These are phyloP conservation scores for Channallabes apus DNA, from an alignment of 2,797 vertebrate genomes.

Conservation along the genomic window DNA sequence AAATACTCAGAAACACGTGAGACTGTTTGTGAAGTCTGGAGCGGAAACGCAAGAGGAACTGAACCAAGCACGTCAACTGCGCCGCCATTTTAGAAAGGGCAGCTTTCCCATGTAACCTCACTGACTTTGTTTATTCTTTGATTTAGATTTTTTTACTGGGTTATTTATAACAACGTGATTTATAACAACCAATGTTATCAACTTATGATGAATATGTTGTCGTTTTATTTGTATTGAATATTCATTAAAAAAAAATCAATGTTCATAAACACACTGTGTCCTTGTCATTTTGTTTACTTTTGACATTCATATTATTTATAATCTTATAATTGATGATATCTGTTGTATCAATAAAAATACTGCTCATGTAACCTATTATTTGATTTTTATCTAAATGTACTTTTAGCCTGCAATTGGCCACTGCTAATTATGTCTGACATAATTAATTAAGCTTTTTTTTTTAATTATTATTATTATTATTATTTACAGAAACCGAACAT, in stretches of 20 bases:
- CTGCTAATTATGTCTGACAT: not conserved
- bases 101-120: not conserved
- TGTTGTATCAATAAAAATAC: not conserved
- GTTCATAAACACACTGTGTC: no score
- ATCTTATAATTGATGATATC: not conserved
- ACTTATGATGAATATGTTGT: no score
- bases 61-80: not conserved
- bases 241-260: not conserved
- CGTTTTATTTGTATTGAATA: not conserved
- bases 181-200: not conserved
- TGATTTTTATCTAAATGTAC: not conserved
- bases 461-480: no score
- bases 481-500: not conserved
- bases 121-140: not conserved
- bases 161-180: not conserved
- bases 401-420: not conserved
- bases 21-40: not conserved
- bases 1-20: not conserved
- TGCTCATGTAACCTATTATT: not conserved
- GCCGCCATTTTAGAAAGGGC: constrained; percentile 9
- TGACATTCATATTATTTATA: not conserved
- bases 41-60: not conserved
- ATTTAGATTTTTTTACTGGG: not conserved
- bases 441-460: no score
- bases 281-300: no score